Evolutionary conservation across 1,140 invertebrate genomes (phyloP), one percentile per base, ranked within the genome.

Genomic region (Zaprionus lachaisei): DNA sequence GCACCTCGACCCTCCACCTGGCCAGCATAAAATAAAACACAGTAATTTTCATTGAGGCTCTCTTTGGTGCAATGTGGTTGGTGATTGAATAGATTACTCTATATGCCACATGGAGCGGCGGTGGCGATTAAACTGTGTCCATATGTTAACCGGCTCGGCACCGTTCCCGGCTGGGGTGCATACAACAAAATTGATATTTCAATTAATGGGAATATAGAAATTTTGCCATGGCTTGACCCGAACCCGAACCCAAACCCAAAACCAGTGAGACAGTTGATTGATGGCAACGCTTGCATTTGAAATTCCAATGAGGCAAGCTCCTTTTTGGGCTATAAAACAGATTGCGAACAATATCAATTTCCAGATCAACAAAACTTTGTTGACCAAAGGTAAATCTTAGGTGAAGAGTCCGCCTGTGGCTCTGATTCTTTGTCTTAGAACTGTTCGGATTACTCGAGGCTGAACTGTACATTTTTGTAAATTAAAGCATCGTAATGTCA

Each of bases 401-500:
- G 22, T 22, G 17, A 51, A 31, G 28, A 31, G 28, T 31, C 28
- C 7, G 9, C 4, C 3, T 31, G 28, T 31, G 31, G 9, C 20
- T 24, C 20, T 11, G 5, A 15, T 15, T 26, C 26, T 9, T 26
- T n/a, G 4, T 22, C 20, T 22, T 2, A 11, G 11, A n/a, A 6
- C 12, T 58, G 7, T 34, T 20, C 12, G 0, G 11, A 12, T 14
- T 38, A 26, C 34, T 57, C 22, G 11, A 57, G 41, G 41, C 54
- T 57, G 38, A 57, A 57, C 38, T 56, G 72, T 70, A 37, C 38
- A 70, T 31, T 58, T 28, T 58, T 68, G 84, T 74, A 81, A 87
- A 87, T 89, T 87, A 89, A 72, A 76, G 67, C 67, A 22, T 24
- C 55, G 31, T 73, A 83, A 78, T 66, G 64, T 79, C 78, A 83